phyloP scores from a whole-genome alignment of 23 tunicate genomes.

The Botrylloides violaceus region DNA sequence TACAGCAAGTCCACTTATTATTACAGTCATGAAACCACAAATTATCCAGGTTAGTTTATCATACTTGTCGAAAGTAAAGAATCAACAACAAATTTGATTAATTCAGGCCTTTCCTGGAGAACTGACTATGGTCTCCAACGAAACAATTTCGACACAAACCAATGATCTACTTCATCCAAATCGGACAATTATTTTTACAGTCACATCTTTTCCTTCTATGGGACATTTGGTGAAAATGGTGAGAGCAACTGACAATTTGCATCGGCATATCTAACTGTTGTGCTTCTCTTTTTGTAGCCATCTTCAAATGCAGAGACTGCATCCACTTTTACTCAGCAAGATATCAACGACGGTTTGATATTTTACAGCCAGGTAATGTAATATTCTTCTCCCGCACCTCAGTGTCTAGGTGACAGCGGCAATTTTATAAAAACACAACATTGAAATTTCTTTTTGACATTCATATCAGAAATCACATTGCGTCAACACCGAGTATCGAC shows the following conservation, averaged over 20 bases:
- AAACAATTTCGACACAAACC: background rate
- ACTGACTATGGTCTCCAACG: background rate
- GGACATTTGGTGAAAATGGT: slow-evolving; percentile 13
- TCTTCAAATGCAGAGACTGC: too few relatives aligned
- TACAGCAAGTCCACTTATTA: slow-evolving; percentile 51
- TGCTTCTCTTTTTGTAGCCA: too few relatives aligned
- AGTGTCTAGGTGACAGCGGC: too few relatives aligned
- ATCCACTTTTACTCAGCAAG: slow-evolving; percentile 34
- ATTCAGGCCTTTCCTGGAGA: slow-evolving; percentile 9
- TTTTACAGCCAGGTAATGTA: slow-evolving; percentile 62
- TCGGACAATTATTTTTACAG: background rate
- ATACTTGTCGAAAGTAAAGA: too few relatives aligned
- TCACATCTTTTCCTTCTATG: background rate
- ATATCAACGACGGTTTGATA: slow-evolving; percentile 31
- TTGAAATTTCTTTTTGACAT: too few relatives aligned
- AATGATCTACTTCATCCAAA: background rate
- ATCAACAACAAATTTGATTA: background rate
- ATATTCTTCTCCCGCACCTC: too few relatives aligned
- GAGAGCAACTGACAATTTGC: too few relatives aligned
- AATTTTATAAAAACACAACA: too few relatives aligned
- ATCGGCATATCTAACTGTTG: too few relatives aligned
- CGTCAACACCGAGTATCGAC: too few relatives aligned
- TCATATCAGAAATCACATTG: too few relatives aligned
- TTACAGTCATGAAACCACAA: slow-evolving; percentile 20
- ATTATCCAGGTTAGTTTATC: slow-evolving; percentile 19